Conservation (phyloP, 2,113 vertebrate genomes). For the Trogon surrucura region DNA sequence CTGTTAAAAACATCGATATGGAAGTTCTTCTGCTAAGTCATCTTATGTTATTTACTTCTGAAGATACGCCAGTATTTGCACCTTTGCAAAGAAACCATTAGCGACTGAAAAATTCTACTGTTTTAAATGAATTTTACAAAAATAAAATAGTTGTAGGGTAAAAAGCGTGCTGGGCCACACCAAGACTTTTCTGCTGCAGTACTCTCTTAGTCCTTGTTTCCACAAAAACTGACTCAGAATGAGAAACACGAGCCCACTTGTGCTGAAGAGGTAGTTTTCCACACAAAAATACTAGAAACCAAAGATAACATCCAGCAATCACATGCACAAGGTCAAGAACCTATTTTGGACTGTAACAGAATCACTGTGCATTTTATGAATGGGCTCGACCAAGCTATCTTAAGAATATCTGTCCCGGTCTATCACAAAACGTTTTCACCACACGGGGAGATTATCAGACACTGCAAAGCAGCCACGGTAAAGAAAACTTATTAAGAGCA, state of each 20-base stretch:
- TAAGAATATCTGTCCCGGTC: neutral
- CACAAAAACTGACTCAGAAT: neutral
- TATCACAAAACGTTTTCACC: neutral
- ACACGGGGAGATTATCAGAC: neutral
- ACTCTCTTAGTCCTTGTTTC: neutral
- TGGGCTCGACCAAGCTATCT: neutral
- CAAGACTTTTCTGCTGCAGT: neutral
- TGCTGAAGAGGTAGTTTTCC: neutral
- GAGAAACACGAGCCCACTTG: neutral
- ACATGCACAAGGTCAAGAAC: neutral
- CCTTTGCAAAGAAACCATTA: neutral
- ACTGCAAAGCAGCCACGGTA: rapidly evolving
- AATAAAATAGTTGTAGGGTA: neutral
- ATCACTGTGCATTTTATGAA: neutral
- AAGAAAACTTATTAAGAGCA: neutral
- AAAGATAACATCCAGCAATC: neutral
- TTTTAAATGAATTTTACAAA: neutral
- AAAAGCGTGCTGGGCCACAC: neutral
- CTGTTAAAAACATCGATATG: neutral
- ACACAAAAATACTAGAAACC: neutral
- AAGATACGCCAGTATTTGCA: neutral
- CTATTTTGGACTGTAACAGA: neutral
- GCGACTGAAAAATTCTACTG: neutral
- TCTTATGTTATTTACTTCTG: neutral
- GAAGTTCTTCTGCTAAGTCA: neutral